Evolutionary conservation across 2,888 invertebrate genomes (phyloP).

Genomic region (Yponomeuta sedellus): DNA sequence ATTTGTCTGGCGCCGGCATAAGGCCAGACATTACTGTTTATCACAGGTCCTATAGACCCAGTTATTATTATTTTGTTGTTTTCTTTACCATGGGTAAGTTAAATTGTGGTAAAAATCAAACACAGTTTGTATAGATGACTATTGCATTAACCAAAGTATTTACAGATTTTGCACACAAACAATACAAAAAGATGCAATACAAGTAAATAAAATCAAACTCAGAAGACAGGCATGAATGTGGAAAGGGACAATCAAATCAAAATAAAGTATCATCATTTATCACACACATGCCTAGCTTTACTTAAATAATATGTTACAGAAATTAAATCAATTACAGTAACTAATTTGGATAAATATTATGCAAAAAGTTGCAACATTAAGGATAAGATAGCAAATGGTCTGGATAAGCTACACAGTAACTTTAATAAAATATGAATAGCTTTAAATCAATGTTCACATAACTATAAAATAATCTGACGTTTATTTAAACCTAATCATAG

Average conservation of each 20-base stretch:
- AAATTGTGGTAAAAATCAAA: background rate
- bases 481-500: too few relatives aligned
- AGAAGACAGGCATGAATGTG: background rate
- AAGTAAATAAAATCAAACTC: conserved; percentile 5
- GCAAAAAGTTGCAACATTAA: background rate
- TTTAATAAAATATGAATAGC: too few relatives aligned
- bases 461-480: too few relatives aligned
- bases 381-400: too few relatives aligned
- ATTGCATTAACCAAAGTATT: conserved; percentile 45
- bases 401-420: too few relatives aligned
- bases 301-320: background rate
- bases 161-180: conserved; percentile 43
- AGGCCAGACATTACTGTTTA: too few relatives aligned
- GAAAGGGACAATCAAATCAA: background rate
- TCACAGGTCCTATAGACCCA: too few relatives aligned
- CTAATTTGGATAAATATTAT: background rate
- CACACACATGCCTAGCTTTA: background rate
- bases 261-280: background rate
- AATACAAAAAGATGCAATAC: conserved; percentile 23
- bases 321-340: background rate
- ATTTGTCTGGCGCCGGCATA: too few relatives aligned
- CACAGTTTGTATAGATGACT: conserved; percentile 30
- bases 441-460: too few relatives aligned
- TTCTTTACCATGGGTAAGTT: background rate
- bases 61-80: too few relatives aligned